phyloP scores from a whole-genome alignment of 2,113 vertebrate species.

The Gasterosteus aculeatus region DNA sequence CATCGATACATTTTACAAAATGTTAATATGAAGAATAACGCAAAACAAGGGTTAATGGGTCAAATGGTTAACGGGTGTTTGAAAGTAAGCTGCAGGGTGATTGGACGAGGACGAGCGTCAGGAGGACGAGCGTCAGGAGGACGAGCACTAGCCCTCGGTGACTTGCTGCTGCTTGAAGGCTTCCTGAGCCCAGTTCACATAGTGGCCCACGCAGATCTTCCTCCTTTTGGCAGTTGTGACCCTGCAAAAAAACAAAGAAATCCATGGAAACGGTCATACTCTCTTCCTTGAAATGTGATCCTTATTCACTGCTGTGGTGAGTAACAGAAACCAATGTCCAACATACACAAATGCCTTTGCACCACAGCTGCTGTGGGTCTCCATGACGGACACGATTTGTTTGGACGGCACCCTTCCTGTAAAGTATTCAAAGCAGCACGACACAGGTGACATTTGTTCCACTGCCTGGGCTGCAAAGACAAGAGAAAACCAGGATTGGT shows the following conservation, averaged over 20 bases:
- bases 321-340: neutral
- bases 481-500: neutral
- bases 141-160: no score
- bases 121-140: neutral
- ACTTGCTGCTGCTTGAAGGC: neutral
- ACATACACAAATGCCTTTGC: neutral
- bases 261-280: neutral
- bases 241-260: neutral
- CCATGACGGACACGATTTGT: neutral
- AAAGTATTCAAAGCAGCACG: conserved; percentile 7
- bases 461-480: neutral
- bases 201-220: neutral
- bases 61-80: neutral
- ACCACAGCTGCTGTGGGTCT: neutral
- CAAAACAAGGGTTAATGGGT: neutral
- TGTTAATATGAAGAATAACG: neutral
- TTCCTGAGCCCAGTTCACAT: neutral
- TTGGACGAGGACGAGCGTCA: no score
- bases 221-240: neutral
- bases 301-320: neutral
- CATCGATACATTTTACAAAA: neutral
- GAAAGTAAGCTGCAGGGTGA: neutral
- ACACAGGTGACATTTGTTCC: neutral
- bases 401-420: fast-evolving
- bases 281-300: neutral